Conservation (phyloP, 2,888 invertebrate species). For the Mesopsocus fuscifrons region DNA sequence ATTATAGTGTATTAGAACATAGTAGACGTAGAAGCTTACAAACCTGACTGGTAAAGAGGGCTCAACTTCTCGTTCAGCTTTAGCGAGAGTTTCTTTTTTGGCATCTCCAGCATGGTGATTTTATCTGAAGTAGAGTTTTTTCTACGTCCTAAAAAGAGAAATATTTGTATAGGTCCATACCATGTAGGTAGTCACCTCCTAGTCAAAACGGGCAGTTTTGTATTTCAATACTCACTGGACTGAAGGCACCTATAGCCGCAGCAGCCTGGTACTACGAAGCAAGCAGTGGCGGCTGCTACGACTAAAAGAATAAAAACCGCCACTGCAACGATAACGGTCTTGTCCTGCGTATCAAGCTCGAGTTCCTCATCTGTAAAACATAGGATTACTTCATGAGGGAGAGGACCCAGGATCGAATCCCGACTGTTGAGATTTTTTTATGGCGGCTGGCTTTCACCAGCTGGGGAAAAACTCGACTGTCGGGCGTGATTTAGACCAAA, state of each 20-base stretch:
- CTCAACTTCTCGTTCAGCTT: neutral
- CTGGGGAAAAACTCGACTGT: too few species aligned
- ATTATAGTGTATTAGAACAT: neutral
- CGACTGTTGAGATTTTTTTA: too few species aligned
- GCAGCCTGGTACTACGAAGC: conserved; percentile 4
- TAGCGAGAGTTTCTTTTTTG: neutral
- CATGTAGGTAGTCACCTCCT: too few species aligned
- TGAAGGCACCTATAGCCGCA: conserved; percentile 3
- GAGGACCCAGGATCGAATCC: too few species aligned
- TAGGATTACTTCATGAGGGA: too few species aligned
- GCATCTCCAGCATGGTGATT: neutral
- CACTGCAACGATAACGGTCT: neutral
- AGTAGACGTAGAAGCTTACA: too few species aligned
- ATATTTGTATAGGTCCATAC: neutral
- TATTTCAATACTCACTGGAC: neutral
- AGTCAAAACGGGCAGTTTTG: neutral
- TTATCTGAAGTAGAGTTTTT: neutral
- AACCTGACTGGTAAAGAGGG: neutral
- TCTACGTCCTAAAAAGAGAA: neutral
- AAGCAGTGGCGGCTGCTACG: neutral
- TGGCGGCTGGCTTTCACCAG: too few species aligned
- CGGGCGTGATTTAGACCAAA: too few species aligned
- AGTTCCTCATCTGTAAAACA: neutral
- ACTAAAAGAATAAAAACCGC: neutral
- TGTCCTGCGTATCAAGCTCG: neutral